These are phyloP conservation scores for Clarias platycephalus DNA, from an alignment of 2,797 vertebrate species.

Conservation along the genomic window DNA sequence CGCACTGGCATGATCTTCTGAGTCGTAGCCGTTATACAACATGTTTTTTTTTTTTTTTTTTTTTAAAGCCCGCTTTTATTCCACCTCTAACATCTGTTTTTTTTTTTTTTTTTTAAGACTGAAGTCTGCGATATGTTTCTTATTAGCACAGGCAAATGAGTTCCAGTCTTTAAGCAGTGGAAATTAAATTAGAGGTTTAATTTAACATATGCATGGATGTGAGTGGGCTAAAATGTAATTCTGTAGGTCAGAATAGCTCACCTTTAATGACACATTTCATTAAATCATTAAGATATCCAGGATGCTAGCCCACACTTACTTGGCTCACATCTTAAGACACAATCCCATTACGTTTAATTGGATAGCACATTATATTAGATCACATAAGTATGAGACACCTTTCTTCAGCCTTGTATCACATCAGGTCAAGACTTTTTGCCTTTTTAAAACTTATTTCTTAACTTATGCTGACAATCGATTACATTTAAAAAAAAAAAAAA, in stretches of 20 bases:
- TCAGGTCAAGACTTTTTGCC: background rate
- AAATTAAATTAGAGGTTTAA: conserved; percentile 19
- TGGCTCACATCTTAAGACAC: background rate
- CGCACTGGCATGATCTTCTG: conserved; percentile 26
- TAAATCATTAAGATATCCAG: background rate
- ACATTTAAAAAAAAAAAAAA: too few relatives aligned
- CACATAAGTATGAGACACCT: background rate
- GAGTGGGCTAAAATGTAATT: background rate
- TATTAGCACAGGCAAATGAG: conserved; percentile 2
- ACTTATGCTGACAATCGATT: too few relatives aligned
- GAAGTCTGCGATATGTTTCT: conserved; percentile 9
- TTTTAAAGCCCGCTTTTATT: conserved; percentile 8
- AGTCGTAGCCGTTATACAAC: conserved; percentile 17
- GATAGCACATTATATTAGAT: background rate
- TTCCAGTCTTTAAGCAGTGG: conserved; percentile 5
- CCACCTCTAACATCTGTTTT: conserved; percentile 23
- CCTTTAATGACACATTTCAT: conserved; percentile 14
- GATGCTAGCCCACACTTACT: background rate
- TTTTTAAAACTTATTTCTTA: background rate
- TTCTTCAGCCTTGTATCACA: background rate
- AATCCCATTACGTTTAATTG: conserved; percentile 3
- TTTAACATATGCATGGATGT: background rate
- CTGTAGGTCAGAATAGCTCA: background rate
- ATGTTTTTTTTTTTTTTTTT: background rate
- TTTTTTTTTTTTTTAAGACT: too few relatives aligned